These are phyloP conservation scores for Leptestheria dahalacensis DNA, from an alignment of 1,140 invertebrate genomes.

Conservation along the genomic window DNA sequence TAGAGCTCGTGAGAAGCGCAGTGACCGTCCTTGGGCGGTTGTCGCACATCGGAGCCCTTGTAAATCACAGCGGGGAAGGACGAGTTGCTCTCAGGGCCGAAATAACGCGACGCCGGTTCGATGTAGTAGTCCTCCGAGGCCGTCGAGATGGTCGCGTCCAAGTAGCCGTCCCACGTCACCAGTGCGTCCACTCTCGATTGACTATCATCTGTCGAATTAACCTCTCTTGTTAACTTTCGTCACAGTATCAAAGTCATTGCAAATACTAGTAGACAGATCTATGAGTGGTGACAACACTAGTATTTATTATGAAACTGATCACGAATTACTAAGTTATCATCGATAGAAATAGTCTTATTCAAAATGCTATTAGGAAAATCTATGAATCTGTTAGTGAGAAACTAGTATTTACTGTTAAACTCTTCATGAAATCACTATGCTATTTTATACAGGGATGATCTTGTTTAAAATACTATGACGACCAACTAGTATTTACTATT, in stretches of 20 bases:
- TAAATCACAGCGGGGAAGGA: constrained; percentile 69
- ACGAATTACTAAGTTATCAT: not conserved
- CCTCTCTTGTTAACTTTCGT: not conserved
- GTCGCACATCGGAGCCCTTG: constrained; percentile 56
- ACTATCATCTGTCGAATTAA: constrained; percentile 14
- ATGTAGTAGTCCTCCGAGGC: constrained; percentile 61
- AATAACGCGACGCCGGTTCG: constrained; percentile 64
- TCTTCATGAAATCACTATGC: too few relatives aligned
- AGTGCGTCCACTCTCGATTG: constrained; percentile 53
- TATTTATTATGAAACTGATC: too few relatives aligned
- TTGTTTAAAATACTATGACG: too few relatives aligned
- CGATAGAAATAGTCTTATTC: too few relatives aligned
- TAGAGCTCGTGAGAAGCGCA: constrained; percentile 23
- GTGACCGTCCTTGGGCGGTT: constrained; percentile 26
- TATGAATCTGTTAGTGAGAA: not conserved
- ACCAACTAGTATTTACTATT: too few relatives aligned
- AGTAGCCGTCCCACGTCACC: constrained; percentile 66
- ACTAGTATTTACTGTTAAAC: too few relatives aligned
- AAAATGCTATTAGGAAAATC: too few relatives aligned
- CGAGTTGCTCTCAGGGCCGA: constrained; percentile 21
- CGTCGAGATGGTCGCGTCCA: constrained; percentile 73
- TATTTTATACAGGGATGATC: too few relatives aligned
- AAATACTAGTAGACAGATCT: too few relatives aligned
- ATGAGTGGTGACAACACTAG: too few relatives aligned
- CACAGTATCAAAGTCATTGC: too few relatives aligned